These are phyloP conservation scores for Rhinophrynus dorsalis DNA, from an alignment of 2,797 vertebrate species.

Conservation along the genomic window DNA sequence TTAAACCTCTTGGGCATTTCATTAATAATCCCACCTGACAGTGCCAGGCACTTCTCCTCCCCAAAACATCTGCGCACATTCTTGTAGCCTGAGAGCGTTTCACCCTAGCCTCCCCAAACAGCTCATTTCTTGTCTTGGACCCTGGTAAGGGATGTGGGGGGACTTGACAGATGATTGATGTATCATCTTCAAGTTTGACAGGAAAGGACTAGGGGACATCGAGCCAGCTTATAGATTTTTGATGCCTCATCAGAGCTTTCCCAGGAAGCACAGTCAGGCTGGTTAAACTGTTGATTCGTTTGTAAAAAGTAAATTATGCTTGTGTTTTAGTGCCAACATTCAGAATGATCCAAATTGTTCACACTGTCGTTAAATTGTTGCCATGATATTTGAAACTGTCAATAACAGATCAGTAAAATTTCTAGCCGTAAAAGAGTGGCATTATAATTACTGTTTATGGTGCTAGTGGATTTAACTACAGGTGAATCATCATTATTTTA, in stretches of 20 bases:
- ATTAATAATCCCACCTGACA: conserved; percentile 46
- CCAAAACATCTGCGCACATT: conserved; percentile 34
- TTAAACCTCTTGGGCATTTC: conserved; percentile 28
- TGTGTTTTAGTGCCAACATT: not conserved
- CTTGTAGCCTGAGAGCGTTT: conserved; percentile 30
- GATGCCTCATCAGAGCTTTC: conserved; percentile 12
- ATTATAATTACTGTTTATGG: too few relatives aligned
- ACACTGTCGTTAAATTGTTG: not conserved
- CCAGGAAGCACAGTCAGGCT: not conserved
- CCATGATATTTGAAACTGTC: too few relatives aligned
- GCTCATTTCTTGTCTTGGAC: conserved; percentile 28
- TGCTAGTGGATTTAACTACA: too few relatives aligned
- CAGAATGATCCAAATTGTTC: not conserved
- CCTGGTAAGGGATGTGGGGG: not conserved
- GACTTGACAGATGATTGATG: conserved; percentile 38
- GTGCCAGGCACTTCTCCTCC: conserved; percentile 29
- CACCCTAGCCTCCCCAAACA: conserved; percentile 12
- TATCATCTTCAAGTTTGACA: conserved; percentile 18
- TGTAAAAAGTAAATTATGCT: too few relatives aligned
- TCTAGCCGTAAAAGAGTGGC: too few relatives aligned
- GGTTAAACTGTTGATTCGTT: not conserved
- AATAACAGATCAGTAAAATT: too few relatives aligned
- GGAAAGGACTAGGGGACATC: conserved; percentile 20
- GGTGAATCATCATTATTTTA: too few relatives aligned
- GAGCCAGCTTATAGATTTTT: conserved; percentile 11